A percentile compares a stretch with the other conserved stretches of the same genome.
Evolutionary conservation across 30 jellyfish, hydroid and myxozoan genomes (phyloP).

Genomic region (Cassiopea xamachana): DNA sequence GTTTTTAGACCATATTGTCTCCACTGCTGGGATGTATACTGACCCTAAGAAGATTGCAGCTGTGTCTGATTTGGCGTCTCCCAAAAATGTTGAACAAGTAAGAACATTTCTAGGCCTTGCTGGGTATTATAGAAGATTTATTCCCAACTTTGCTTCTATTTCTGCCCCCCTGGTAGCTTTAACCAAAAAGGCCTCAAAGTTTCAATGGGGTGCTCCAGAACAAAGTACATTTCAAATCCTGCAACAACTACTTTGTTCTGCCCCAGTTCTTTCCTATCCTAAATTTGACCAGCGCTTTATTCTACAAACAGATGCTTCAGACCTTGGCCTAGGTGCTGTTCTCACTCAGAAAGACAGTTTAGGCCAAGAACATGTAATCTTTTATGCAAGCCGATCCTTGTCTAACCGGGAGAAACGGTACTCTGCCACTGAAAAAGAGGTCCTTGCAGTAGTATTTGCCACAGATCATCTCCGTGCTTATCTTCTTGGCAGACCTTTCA

Average conservation of each 20-base stretch:
- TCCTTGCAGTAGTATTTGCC: slow-evolving; percentile 57
- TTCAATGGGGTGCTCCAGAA: slow-evolving; percentile 38
- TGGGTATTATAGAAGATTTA: slow-evolving; percentile 55
- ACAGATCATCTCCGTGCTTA: slow-evolving; percentile 33
- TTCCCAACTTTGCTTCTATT: slow-evolving; percentile 51
- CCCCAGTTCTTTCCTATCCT: slow-evolving; percentile 55
- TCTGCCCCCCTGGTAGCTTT: slow-evolving; percentile 55
- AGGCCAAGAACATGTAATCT: slow-evolving; percentile 41
- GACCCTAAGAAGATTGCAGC: slow-evolving; percentile 40
- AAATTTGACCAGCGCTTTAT: slow-evolving; percentile 38
- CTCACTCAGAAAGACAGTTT: slow-evolving; percentile 30
- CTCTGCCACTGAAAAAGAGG: slow-evolving; percentile 69
- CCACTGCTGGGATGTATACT: slow-evolving; percentile 42
- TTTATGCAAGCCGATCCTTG: slow-evolving; percentile 57
- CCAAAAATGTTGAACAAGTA: slow-evolving; percentile 29
- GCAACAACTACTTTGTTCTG: slow-evolving; percentile 19
- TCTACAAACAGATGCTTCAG: slow-evolving; percentile 63
- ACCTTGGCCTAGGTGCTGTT: slow-evolving; percentile 70
- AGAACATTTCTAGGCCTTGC: slow-evolving; percentile 59
- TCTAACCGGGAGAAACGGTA: slow-evolving; percentile 38
- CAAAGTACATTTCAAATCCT: slow-evolving; percentile 27
- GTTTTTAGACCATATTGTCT: slow-evolving; percentile 65
- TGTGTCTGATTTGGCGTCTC: slow-evolving; percentile 10
- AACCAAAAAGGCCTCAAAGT: slow-evolving; percentile 27
- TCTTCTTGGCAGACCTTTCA: slow-evolving; percentile 52